A percentile compares a stretch with the other conserved stretches of the same genome.
phyloP scores from a whole-genome alignment of 2,888 invertebrate species.

The Torymus aiolomorphi region DNA sequence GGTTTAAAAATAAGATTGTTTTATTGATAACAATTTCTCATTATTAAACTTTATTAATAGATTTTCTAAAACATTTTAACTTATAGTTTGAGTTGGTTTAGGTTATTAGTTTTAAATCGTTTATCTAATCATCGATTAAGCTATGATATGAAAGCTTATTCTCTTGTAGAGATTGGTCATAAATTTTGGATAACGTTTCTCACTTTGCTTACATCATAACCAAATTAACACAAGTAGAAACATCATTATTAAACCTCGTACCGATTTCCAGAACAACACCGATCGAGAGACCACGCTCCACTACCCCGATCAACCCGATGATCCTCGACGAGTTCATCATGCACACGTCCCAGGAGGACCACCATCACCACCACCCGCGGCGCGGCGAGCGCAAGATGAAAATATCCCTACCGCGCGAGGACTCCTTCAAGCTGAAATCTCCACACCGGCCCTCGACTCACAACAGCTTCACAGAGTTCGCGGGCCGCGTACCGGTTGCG shows the following conservation, averaged over 20 bases:
- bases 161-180: too few species aligned
- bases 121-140: too few species aligned
- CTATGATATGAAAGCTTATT: too few species aligned
- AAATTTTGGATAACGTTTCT: too few species aligned
- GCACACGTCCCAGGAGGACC: conserved; percentile 66
- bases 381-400: conserved; percentile 81
- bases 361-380: conserved; percentile 62
- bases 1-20: too few species aligned
- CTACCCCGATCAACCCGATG: conserved; percentile 84
- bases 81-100: too few species aligned
- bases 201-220: too few species aligned
- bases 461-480: conserved; percentile 81
- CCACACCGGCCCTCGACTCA: conserved; percentile 70
- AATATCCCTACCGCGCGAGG: conserved; percentile 82
- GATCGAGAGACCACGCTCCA: conserved; percentile 85
- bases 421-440: conserved; percentile 74
- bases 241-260: neutral
- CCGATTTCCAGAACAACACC: conserved; percentile 79
- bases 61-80: too few species aligned
- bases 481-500: conserved; percentile 80
- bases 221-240: neutral
- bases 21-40: too few species aligned
- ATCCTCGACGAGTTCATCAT: conserved; percentile 84
- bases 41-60: too few species aligned
- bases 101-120: too few species aligned